Evolutionary conservation across 1,140 invertebrate genomes (phyloP).

Genomic region (Procambarus virginalis): DNA sequence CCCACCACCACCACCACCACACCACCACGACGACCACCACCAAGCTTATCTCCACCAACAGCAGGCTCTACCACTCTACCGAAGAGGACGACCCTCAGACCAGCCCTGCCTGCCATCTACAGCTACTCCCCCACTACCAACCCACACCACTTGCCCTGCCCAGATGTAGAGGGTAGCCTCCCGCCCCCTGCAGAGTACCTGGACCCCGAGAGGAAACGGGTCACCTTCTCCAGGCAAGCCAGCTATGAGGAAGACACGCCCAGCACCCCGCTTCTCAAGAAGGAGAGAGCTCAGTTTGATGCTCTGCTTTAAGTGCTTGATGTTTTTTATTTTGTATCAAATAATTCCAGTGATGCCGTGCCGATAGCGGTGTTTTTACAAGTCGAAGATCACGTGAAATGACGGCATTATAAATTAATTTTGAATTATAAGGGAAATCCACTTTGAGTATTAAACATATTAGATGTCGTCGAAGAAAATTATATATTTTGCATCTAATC

Average conservation of each 20-base stretch:
- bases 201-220: background rate
- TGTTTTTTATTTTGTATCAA: no score
- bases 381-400: no score
- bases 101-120: background rate
- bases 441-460: no score
- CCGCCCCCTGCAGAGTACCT: constrained; percentile 11
- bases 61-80: background rate
- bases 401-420: no score
- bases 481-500: no score
- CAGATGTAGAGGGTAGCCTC: background rate
- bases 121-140: background rate
- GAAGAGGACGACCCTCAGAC: background rate
- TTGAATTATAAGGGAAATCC: no score
- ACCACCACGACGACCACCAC: background rate
- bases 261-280: constrained; percentile 7
- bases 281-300: constrained; percentile 23
- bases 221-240: background rate
- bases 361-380: no score
- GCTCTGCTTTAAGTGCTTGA: no score
- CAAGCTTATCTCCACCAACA: background rate
- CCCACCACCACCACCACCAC: background rate
- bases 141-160: background rate
- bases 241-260: constrained; percentile 15
- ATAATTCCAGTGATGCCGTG: no score
- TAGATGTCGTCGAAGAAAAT: no score